Evolutionary conservation across 2,113 vertebrate genomes (phyloP).

Genomic region (Penelope pileata): DNA sequence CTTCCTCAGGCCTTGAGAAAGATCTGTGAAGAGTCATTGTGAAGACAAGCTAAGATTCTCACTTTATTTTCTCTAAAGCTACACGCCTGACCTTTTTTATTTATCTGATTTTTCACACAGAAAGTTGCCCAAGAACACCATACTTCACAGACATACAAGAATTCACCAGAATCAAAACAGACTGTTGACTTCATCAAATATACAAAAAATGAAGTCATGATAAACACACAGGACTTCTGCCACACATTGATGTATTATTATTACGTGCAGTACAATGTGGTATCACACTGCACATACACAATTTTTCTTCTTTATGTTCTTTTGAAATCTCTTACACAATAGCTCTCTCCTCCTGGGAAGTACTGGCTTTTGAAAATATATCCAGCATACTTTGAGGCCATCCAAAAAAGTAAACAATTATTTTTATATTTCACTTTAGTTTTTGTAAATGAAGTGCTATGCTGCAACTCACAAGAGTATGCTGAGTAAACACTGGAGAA

Average conservation of each 20-base stretch:
- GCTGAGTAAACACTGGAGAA: neutral
- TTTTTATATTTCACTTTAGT: slow-evolving; percentile 29
- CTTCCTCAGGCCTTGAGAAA: neutral
- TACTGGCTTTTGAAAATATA: neutral
- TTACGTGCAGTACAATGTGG: neutral
- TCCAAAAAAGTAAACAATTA: slow-evolving; percentile 20
- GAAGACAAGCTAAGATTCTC: neutral
- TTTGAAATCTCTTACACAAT: neutral
- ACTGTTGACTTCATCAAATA: neutral
- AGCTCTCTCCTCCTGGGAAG: slow-evolving; percentile 31
- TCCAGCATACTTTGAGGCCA: slow-evolving; percentile 11
- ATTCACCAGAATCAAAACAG: neutral
- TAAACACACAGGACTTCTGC: neutral
- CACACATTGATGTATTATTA: neutral
- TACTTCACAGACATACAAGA: neutral
- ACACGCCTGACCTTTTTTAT: neutral
- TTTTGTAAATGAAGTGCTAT: slow-evolving; percentile 10
- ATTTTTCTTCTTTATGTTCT: neutral
- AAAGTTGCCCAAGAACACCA: neutral
- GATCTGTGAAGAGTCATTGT: neutral
- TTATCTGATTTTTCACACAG: neutral
- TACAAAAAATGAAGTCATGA: neutral
- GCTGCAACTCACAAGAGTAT: neutral
- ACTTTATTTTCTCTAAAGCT: neutral
- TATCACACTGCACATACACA: neutral